These are phyloP conservation scores for Pomatorhinus ruficollis DNA, from an alignment of 2,113 vertebrate species.

Conservation along the genomic window DNA sequence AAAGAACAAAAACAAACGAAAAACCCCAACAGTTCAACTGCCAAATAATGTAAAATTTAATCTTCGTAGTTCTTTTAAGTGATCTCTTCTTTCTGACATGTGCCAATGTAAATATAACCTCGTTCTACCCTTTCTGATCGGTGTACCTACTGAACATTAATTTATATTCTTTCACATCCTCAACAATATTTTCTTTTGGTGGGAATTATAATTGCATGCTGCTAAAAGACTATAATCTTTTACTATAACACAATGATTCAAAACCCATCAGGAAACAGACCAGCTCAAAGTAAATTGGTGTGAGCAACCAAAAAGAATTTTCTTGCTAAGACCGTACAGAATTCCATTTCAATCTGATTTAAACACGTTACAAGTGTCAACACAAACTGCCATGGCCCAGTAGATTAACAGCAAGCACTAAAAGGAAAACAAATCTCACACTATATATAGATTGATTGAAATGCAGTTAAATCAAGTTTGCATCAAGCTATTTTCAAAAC, in stretches of 20 bases:
- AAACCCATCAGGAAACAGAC: slow-evolving; percentile 3
- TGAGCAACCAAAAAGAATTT: neutral
- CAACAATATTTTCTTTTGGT: slow-evolving; percentile 33
- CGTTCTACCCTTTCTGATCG: slow-evolving; percentile 7
- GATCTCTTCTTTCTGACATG: slow-evolving; percentile 78
- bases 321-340: neutral
- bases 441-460: neutral
- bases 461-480: neutral
- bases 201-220: neutral
- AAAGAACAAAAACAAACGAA: neutral
- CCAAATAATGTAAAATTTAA: slow-evolving; percentile 33
- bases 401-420: neutral
- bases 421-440: slow-evolving; percentile 1
- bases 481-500: neutral
- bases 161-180: slow-evolving; percentile 33
- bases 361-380: slow-evolving; percentile 33
- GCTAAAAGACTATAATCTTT: slow-evolving; percentile 12
- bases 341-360: slow-evolving; percentile 9
- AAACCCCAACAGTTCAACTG: neutral
- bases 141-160: neutral
- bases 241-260: neutral
- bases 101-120: slow-evolving; percentile 82
- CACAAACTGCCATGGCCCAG: slow-evolving; percentile 10
- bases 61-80: slow-evolving; percentile 78
- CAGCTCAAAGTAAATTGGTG: neutral